phyloP scores from a whole-genome alignment of 2,797 vertebrate species.

The Chaetodon trifasciatus region DNA sequence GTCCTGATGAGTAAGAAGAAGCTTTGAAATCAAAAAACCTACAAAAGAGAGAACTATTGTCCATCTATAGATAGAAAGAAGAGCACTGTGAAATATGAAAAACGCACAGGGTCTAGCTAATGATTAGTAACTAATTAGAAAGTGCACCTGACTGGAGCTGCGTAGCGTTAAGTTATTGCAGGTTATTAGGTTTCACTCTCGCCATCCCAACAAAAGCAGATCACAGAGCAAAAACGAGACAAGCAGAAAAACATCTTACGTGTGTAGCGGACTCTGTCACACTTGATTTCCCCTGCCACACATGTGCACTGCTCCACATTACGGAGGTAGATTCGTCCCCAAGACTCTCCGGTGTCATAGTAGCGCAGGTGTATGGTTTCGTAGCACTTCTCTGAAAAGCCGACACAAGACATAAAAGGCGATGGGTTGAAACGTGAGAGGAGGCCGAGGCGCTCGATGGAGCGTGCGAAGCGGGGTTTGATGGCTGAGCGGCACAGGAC shows the following conservation, averaged over 20 bases:
- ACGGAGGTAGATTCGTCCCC: conserved; percentile 89
- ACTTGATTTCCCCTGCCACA: conserved; percentile 71
- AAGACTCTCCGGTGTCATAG: conserved; percentile 88
- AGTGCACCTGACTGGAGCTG: neutral
- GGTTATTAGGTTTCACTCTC: conserved; percentile 22
- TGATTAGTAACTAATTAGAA: neutral
- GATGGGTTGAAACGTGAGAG: conserved; percentile 57
- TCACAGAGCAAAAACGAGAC: conserved; percentile 4
- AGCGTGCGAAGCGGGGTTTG: conserved; percentile 21
- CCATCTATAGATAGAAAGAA: neutral
- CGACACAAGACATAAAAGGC: conserved; percentile 55
- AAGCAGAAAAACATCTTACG: conserved; percentile 78
- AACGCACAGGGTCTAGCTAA: neutral
- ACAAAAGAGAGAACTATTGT: neutral
- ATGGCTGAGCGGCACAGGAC: neutral
- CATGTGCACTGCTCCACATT: conserved; percentile 90
- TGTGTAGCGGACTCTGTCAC: conserved; percentile 83
- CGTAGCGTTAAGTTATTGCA: neutral
- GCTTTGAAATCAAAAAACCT: neutral
- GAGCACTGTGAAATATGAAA: neutral
- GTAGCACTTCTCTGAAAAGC: conserved; percentile 90
- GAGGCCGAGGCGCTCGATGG: conserved; percentile 42
- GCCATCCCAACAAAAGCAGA: conserved; percentile 29
- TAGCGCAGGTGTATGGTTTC: conserved; percentile 88
- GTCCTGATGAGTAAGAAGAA: conserved; percentile 15